phyloP scores from a whole-genome alignment of 2,888 invertebrate species.

The Cataglyphis rosenhaueri region DNA sequence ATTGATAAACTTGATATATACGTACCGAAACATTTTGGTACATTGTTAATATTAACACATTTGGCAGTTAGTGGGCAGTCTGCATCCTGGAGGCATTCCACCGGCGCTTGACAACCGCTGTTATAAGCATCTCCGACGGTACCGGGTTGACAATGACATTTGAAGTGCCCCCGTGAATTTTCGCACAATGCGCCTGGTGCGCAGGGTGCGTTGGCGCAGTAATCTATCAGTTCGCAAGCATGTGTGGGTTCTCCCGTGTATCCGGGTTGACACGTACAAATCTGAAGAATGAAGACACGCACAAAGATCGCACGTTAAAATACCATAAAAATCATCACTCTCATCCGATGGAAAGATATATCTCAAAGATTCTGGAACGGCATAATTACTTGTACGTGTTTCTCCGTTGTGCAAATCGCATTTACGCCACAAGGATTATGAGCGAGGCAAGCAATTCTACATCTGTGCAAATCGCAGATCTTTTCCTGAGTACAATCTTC shows the following conservation, averaged over 20 bases:
- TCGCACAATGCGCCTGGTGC: conserved; percentile 93
- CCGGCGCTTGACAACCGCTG: conserved; percentile 93
- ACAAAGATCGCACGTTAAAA: not conserved
- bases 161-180: conserved; percentile 92
- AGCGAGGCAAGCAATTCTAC: conserved; percentile 94
- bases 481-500: conserved; percentile 93
- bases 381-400: conserved; percentile 89
- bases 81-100: conserved; percentile 91
- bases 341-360: not conserved
- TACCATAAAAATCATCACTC: not conserved
- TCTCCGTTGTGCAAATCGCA: conserved; percentile 94
- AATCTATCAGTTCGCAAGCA: conserved; percentile 92
- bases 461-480: conserved; percentile 93
- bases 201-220: conserved; percentile 92
- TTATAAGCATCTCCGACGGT: conserved; percentile 94
- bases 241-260: conserved; percentile 92
- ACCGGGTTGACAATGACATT: conserved; percentile 92
- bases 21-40: conserved; percentile 92
- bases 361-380: not conserved
- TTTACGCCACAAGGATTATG: conserved; percentile 94
- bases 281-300: conserved; percentile 65
- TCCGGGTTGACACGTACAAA: conserved; percentile 95
- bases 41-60: conserved; percentile 90
- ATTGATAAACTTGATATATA: conserved; percentile 9
- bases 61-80: conserved; percentile 94